A percentile compares a stretch with the other conserved stretches of the same genome.
Evolutionary conservation across 92 coral and sea anemone species (phyloP).

Genomic region (Micromussa lordhowensis): DNA sequence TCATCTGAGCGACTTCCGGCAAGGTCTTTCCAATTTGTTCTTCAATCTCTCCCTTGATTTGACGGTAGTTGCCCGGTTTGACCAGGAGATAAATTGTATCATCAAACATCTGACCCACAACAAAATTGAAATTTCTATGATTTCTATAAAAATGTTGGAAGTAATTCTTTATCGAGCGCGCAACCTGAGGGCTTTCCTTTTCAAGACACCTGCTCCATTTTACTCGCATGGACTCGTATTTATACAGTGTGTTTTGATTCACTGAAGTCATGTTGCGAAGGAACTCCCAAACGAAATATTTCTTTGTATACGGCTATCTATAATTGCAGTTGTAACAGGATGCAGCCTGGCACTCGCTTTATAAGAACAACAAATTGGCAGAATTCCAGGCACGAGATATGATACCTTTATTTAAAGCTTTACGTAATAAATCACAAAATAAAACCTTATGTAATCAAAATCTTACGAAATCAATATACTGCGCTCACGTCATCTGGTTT

Average conservation of each 20-base stretch:
- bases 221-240: conserved; percentile 39
- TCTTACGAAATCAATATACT: not conserved
- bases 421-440: too few relatives aligned
- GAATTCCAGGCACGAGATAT: not conserved
- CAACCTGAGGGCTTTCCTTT: conserved; percentile 1
- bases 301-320: too few relatives aligned
- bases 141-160: conserved; percentile 52
- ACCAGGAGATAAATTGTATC: conserved; percentile 57
- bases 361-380: not conserved
- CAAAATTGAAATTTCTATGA: conserved; percentile 49
- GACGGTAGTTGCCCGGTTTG: conserved; percentile 34
- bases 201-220: conserved; percentile 46
- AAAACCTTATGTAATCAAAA: too few relatives aligned
- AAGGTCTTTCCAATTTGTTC: conserved; percentile 16
- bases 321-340: not conserved
- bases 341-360: too few relatives aligned
- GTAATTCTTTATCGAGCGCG: conserved; percentile 28
- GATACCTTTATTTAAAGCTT: too few relatives aligned
- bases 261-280: not conserved
- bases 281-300: not conserved
- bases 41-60: conserved; percentile 63
- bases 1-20: conserved; percentile 44
- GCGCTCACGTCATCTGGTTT: not conserved
- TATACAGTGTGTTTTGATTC: conserved; percentile 28
- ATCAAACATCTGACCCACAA: conserved; percentile 57